These are phyloP conservation scores for Listronotus bonariensis DNA, from an alignment of 1,140 invertebrate genomes.

Conservation along the genomic window DNA sequence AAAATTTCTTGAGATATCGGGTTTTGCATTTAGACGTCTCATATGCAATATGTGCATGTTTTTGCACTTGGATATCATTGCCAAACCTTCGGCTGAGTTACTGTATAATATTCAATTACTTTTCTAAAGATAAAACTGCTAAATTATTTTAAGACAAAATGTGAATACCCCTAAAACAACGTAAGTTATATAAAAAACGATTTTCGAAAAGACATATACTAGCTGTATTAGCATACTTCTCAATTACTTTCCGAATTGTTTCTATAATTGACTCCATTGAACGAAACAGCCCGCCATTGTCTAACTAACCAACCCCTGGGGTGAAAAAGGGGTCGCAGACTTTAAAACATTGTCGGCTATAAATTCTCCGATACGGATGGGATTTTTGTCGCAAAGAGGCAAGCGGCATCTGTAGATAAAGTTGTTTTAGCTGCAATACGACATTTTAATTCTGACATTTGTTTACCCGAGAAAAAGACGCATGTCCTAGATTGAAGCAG, in stretches of 20 bases:
- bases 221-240: background rate
- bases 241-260: constrained; percentile 3
- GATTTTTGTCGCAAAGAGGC: constrained; percentile 40
- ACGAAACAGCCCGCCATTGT: constrained; percentile 22
- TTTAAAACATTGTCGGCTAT: constrained; percentile 48
- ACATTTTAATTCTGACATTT: constrained; percentile 51
- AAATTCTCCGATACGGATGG: constrained; percentile 51
- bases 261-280: constrained; percentile 21
- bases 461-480: constrained; percentile 42
- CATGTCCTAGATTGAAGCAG: constrained; percentile 36
- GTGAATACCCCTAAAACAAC: no score
- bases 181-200: no score
- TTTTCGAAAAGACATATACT: no score
- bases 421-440: constrained; percentile 48
- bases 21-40: no score
- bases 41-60: no score
- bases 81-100: no score
- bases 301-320: constrained; percentile 25
- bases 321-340: constrained; percentile 39
- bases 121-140: no score
- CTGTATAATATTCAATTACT: no score
- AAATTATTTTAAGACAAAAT: no score
- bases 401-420: constrained; percentile 52
- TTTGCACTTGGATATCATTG: no score
- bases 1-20: no score